Evolutionary conservation across 2,797 vertebrate species (phyloP), one percentile per base, ranked within the genome.

Genomic region (Echeneis naucrates): DNA sequence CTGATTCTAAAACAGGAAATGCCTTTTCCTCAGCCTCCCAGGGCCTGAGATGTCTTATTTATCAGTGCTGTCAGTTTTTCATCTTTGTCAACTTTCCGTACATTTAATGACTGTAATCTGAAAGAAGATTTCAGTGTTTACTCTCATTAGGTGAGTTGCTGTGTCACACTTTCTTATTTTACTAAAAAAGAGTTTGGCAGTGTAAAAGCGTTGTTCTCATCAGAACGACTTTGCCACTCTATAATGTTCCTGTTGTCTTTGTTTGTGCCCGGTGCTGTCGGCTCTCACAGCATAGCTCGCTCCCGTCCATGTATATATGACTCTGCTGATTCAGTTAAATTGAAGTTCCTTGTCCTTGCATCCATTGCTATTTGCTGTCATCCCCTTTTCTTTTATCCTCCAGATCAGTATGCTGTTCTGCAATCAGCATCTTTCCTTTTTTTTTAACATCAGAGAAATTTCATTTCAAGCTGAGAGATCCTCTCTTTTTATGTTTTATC

Each of bases 261-360:
- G 70, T 87, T 81, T 81, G 75, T 75, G 72, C 80, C 80, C 62
- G 30, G 63, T 9, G 32, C 30, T 32, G 72, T 53, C 19, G 52
- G 50, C 57, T 60, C 85, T 90, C 80, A 8, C 72, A 54, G 75
- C 54, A 57, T 65, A 21, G 56, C 82, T 86, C 86, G 82, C 87
- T 79, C 38, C 16, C 30, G 80, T 86, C 81, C 86, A 87, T 65
- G n/a, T n/a, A 23, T 64, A 65, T 68, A 71, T 32, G 58, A 63
- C 64, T 87, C 59, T 82, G 86, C 88, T 87, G 85, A 87, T 83
- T 87, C 74, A 55, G 75, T 76, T 81, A 37, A 72, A 80, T 68
- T 69, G 19, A 72, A 77, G 55, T 81, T 88, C 61, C 74, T 72
- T 47, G 72, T 83, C 85, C 85, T 55, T 42, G 40, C 62, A 64